phyloP scores from a whole-genome alignment of 2,113 vertebrate genomes.

The Blennius ocellaris region DNA sequence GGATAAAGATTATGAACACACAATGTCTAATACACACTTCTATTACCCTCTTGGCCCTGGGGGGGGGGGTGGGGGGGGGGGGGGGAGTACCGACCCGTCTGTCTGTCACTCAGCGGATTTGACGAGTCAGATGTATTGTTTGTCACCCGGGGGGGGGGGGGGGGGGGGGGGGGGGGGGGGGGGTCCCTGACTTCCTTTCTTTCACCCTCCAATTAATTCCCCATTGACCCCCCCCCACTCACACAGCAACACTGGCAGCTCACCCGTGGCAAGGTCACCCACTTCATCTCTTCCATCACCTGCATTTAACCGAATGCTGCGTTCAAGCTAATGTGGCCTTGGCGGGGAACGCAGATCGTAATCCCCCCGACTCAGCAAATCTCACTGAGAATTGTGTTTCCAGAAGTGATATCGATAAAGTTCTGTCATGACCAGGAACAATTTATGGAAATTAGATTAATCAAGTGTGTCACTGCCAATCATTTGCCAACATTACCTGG shows the following conservation, averaged over 20 bases:
- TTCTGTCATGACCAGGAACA: no score
- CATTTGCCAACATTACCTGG: no score
- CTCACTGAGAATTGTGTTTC: no score
- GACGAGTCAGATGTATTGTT: conserved; percentile 34
- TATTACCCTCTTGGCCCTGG: conserved; percentile 27
- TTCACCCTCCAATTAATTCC: conserved; percentile 21
- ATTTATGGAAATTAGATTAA: no score
- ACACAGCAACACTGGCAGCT: background rate
- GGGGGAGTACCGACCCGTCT: conserved; percentile 34
- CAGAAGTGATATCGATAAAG: no score
- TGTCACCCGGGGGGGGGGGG: background rate
- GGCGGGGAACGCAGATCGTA: background rate
- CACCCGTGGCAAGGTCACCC: conserved; percentile 34
- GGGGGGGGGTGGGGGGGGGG: background rate
- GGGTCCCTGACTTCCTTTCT: background rate
- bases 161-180: no score
- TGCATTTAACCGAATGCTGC: conserved; percentile 14
- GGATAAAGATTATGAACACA: conserved; percentile 3
- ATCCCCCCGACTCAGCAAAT: background rate
- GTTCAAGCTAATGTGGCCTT: background rate
- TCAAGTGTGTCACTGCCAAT: no score
- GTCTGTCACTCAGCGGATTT: conserved; percentile 49
- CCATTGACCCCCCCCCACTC: background rate
- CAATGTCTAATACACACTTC: conserved; percentile 27
- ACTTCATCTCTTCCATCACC: conserved; percentile 8